Evolutionary conservation across 2,888 invertebrate species (phyloP).

Genomic region (Lagria hirta): DNA sequence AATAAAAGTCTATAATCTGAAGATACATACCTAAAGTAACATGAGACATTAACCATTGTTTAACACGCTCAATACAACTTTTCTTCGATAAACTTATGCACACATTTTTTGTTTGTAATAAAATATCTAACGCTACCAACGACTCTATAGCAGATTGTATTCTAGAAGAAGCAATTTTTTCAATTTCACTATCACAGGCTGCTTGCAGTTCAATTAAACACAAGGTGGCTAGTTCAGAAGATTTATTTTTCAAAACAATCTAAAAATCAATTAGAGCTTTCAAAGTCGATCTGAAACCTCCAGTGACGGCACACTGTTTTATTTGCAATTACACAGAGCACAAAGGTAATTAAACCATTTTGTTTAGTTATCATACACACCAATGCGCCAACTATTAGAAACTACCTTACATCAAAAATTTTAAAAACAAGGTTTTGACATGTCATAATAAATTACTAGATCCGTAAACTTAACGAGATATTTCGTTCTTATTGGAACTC

Average conservation of each 20-base stretch:
- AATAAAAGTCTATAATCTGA: too few relatives aligned
- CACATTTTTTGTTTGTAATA: conserved; percentile 55
- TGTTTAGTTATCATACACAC: too few relatives aligned
- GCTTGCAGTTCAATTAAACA: conserved; percentile 26
- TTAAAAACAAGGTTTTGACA: too few relatives aligned
- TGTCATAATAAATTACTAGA: too few relatives aligned
- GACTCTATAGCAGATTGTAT: conserved; percentile 48
- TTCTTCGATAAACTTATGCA: conserved; percentile 57
- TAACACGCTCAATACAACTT: conserved; percentile 56
- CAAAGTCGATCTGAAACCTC: too few relatives aligned
- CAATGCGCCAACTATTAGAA: too few relatives aligned
- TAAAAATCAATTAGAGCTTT: conserved; percentile 20
- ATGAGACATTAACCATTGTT: conserved; percentile 61
- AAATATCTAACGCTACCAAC: conserved; percentile 58
- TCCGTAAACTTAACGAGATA: too few relatives aligned
- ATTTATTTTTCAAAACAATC: conserved; percentile 25
- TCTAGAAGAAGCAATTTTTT: conserved; percentile 37
- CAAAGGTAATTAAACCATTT: too few relatives aligned
- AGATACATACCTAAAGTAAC: conserved; percentile 42
- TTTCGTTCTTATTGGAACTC: too few relatives aligned
- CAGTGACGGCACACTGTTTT: too few relatives aligned
- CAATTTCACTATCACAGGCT: conserved; percentile 34
- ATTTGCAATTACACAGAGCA: conserved; percentile 5
- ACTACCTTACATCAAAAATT: too few relatives aligned
- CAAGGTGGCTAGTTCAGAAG: conserved; percentile 25